Evolutionary conservation across 2,888 invertebrate species (phyloP).

Genomic region (Octonoba sinensis): DNA sequence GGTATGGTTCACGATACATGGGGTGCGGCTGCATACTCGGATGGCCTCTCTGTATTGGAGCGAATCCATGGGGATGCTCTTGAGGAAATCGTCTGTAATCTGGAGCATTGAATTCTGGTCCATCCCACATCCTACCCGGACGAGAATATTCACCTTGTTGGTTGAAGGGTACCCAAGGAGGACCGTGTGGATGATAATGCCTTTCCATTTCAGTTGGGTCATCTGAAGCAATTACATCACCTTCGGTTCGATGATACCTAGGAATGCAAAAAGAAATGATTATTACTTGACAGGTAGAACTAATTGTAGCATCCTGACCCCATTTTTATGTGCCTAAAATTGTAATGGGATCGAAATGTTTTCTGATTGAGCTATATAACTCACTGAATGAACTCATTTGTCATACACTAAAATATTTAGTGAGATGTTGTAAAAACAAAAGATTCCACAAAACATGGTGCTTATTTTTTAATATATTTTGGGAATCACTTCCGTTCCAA

Average conservation of each 20-base stretch:
- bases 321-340: no score
- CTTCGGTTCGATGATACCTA: conserved; percentile 60
- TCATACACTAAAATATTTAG: no score
- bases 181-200: conserved; percentile 24
- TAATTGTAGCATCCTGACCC: no score
- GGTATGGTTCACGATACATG: conserved; percentile 33
- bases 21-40: conserved; percentile 26
- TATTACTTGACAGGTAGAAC: no score
- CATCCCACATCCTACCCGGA: conserved; percentile 14
- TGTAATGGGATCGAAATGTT: no score
- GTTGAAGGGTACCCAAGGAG: conserved; percentile 25
- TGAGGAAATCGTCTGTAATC: conserved; percentile 36
- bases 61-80: conserved; percentile 18
- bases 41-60: conserved; percentile 13
- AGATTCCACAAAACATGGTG: no score
- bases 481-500: no score
- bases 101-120: conserved; percentile 8
- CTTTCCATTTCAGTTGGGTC: conserved; percentile 34
- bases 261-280: not conserved
- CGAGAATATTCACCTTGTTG: conserved; percentile 23
- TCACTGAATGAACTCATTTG: no score
- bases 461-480: no score
- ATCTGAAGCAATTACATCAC: conserved; percentile 54
- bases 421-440: no score
- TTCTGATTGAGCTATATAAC: no score